Evolutionary conservation across 2,888 invertebrate genomes (phyloP), one percentile per base, ranked within the genome.

Genomic region (Heliconius sara): DNA sequence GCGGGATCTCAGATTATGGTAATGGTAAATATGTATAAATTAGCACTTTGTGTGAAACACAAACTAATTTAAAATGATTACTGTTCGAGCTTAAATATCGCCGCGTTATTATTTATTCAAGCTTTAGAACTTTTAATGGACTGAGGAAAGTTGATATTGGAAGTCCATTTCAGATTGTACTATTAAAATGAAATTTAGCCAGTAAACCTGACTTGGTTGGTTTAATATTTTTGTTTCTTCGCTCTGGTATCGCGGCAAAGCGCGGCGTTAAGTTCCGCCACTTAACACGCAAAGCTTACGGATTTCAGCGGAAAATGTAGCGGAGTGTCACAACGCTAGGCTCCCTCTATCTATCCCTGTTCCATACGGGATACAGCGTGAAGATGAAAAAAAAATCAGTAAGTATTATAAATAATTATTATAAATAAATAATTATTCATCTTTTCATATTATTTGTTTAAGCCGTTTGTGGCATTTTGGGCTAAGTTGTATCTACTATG

Each of bases 1-100:
- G 13, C 65, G 27, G 86, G 86, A 85, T 86, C 85, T 85, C 84
- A 82, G 84, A 85, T 84, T 81, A 76, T 82, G 76, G 78, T 77
- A 76, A 76, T 82, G 66, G 73, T 77, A 76, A 84, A 80, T 79
- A 43, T 47, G 25, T 43, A 80, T 82, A 76, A 72, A 79, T 68
- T 78, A 72, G 47, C 74, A 71, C 71, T 70, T 52, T 60, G 70
- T 77, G 77, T 63, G 63, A 76, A 76, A 60, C 72, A 78, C 19
- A 76, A 79, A 78, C 52, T 71, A 70, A 79, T 76, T 52, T 81
- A 66, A 27, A 57, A 57, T 30, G 57, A 47, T 68, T 60, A 60
- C 43, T 66, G 43, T 25, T 52, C 27, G n/a, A 43, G 43, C 27
- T 77, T 79, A 70, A 70, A 79, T 70, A 68, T 47, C 52, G 30